A percentile compares a stretch with the other conserved stretches of the same genome.
phyloP scores from a whole-genome alignment of 1,140 invertebrate species.

The Platorchestia sp. region DNA sequence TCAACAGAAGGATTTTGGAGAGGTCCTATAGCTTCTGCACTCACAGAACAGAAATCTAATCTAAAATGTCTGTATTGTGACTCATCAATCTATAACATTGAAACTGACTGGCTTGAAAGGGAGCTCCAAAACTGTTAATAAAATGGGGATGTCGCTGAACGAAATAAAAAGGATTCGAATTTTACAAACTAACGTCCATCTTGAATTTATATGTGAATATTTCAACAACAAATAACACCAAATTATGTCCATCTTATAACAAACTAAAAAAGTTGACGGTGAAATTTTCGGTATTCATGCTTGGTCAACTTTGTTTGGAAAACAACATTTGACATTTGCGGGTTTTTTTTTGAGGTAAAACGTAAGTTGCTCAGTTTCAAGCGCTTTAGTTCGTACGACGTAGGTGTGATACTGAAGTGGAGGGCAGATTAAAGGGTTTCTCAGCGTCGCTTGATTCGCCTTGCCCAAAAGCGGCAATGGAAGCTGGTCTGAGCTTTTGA shows the following conservation, averaged over 20 bases:
- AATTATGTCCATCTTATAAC: no score
- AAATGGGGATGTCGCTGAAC: neutral
- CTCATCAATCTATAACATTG: neutral
- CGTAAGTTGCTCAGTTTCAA: neutral
- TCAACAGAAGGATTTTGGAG: no score
- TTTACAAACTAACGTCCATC: no score
- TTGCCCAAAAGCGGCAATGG: neutral
- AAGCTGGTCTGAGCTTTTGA: neutral
- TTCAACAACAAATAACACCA: no score
- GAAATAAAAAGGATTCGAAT: neutral
- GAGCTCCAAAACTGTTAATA: neutral
- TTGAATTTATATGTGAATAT: no score
- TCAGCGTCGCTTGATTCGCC: neutral
- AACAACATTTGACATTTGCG: no score
- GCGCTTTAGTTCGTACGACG: neutral
- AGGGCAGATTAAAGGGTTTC: neutral
- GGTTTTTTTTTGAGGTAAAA: no score
- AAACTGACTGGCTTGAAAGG: neutral
- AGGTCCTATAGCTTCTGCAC: neutral
- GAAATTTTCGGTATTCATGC: no score
- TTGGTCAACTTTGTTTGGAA: no score
- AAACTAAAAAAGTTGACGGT: no score
- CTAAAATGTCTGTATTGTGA: neutral
- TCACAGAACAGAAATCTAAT: neutral
- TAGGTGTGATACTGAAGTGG: neutral